These are phyloP conservation scores for Nasonia vitripennis DNA, from an alignment of 1,140 invertebrate species.

Conservation along the genomic window DNA sequence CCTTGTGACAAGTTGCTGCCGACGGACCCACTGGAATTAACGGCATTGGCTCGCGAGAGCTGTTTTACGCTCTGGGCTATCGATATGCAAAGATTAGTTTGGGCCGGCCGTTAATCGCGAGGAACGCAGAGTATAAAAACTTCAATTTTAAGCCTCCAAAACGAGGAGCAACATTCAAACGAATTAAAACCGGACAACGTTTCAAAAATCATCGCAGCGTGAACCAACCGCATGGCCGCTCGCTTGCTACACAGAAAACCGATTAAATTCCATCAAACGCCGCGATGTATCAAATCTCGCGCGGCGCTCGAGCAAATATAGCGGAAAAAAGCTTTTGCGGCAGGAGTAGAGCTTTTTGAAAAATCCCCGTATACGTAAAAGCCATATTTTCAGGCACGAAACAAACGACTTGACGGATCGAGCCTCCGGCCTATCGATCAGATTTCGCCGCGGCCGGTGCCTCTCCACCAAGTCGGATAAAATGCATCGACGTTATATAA, in stretches of 20 bases:
- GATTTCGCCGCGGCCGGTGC: neutral
- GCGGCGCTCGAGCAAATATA: neutral
- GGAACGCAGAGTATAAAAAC: too few species aligned
- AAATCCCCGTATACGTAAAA: neutral
- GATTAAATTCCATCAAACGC: neutral
- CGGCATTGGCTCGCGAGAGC: neutral
- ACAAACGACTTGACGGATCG: neutral
- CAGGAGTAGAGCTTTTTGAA: neutral
- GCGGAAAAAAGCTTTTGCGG: neutral
- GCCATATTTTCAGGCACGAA: neutral
- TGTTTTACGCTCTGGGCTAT: neutral
- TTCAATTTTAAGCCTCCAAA: too few species aligned
- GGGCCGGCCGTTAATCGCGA: neutral
- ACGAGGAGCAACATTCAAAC: too few species aligned
- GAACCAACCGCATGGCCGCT: too few species aligned
- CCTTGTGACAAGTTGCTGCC: neutral
- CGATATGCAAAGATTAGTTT: neutral
- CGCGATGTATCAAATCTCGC: neutral
- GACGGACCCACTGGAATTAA: neutral
- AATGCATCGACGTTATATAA: slow-evolving; percentile 56
- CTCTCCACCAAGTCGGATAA: neutral
- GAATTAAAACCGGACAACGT: too few species aligned
- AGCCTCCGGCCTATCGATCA: slow-evolving; percentile 15
- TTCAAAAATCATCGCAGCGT: too few species aligned
- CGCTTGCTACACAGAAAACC: too few species aligned